Conservation (phyloP, 2,797 vertebrate genomes). For the Typhlichthys eigenmanni region DNA sequence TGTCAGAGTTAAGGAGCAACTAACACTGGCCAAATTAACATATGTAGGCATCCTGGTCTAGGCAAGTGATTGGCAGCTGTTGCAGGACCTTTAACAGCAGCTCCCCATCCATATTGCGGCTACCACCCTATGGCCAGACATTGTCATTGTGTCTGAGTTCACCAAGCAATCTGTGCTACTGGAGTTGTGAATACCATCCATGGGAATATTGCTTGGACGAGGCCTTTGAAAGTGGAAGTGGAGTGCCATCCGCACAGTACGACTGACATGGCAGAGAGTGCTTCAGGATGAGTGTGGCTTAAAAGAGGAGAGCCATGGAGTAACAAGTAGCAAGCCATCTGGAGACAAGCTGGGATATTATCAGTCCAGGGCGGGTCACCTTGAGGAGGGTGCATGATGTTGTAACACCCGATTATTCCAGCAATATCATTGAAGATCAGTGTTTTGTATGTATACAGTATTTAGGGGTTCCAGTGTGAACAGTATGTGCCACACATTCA, state of each 20-base stretch:
- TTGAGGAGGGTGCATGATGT: too few species aligned
- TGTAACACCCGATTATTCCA: too few species aligned
- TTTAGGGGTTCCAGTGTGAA: too few species aligned
- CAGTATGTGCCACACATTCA: too few species aligned
- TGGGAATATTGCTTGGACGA: constrained; percentile 3
- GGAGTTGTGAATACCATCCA: background rate
- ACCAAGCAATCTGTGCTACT: constrained; percentile 2
- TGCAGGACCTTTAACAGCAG: background rate
- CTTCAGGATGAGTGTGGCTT: background rate
- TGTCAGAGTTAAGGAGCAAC: background rate
- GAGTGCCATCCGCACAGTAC: background rate
- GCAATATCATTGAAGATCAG: too few species aligned
- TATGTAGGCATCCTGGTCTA: background rate
- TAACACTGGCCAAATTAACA: background rate
- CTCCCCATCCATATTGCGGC: background rate
- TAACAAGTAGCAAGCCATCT: background rate
- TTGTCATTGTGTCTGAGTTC: background rate
- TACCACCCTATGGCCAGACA: background rate
- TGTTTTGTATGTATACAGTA: too few species aligned
- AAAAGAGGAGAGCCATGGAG: constrained; percentile 5
- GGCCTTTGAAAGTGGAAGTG: constrained; percentile 1
- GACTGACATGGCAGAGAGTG: background rate
- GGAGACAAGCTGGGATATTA: background rate
- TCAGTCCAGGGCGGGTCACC: background rate
- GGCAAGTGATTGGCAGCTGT: background rate